phyloP scores from a whole-genome alignment of 2,888 invertebrate species.

The Macroteleia sp. region DNA sequence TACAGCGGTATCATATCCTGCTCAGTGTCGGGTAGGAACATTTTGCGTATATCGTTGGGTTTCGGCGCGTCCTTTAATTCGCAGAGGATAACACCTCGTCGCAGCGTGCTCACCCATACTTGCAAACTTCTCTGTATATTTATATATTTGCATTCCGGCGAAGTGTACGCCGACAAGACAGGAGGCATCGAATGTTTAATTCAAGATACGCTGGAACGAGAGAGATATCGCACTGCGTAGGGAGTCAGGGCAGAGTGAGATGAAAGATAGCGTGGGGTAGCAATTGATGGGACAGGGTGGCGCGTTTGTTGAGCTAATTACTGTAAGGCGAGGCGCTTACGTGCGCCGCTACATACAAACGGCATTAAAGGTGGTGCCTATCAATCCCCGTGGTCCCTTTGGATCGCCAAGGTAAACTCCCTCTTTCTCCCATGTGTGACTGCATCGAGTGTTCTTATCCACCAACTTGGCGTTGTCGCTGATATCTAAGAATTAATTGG shows the following conservation, averaged over 20 bases:
- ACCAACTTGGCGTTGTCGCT: conserved; percentile 33
- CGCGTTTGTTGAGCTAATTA: conserved; percentile 84
- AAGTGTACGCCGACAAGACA: conserved; percentile 81
- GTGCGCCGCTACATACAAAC: conserved; percentile 83
- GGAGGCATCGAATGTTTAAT: conserved; percentile 83
- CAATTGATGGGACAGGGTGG: conserved; percentile 84
- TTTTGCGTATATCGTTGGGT: conserved; percentile 62
- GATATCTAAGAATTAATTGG: conserved; percentile 65
- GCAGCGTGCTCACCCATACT: conserved; percentile 51
- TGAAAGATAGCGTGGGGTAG: conserved; percentile 78
- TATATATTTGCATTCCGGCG: conserved; percentile 80
- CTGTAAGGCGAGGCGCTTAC: conserved; percentile 83
- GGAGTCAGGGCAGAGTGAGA: conserved; percentile 54
- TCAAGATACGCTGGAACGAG: conserved; percentile 77
- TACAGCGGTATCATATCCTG: conserved; percentile 39
- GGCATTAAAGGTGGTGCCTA: conserved; percentile 83
- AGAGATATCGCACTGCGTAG: conserved; percentile 57
- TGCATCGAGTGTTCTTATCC: conserved; percentile 35
- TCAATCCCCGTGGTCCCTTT: conserved; percentile 62
- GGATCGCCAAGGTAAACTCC: conserved; percentile 54
- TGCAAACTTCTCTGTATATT: conserved; percentile 66
- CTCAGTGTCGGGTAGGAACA: too few relatives aligned
- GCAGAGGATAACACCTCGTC: conserved; percentile 73
- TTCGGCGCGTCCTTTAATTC: conserved; percentile 77
- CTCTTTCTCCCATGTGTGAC: neutral